Conservation (phyloP, 2,797 vertebrate genomes). For the Hyperoplus immaculatus region DNA sequence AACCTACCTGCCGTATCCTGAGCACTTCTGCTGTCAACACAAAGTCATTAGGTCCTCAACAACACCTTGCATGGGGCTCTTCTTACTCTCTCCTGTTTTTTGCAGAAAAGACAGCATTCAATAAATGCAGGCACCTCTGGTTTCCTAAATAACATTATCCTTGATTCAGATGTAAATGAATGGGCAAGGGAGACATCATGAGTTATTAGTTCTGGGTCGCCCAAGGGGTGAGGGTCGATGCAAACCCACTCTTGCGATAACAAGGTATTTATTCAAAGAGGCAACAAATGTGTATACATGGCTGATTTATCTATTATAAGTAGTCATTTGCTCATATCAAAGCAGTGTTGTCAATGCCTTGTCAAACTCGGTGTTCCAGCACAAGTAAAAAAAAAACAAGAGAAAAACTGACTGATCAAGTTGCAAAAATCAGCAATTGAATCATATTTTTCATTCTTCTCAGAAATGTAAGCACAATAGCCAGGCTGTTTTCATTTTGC, state of each 20-base stretch:
- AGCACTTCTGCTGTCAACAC: conserved; percentile 77
- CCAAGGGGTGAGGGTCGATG: conserved; percentile 50
- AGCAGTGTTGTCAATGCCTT: conserved; percentile 11
- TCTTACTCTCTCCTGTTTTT: conserved; percentile 27
- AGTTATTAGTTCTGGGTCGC: conserved; percentile 47
- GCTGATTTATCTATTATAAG: conserved; percentile 1
- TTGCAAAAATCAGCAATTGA: neutral
- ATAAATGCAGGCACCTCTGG: conserved; percentile 13
- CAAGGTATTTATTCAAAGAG: conserved; percentile 32
- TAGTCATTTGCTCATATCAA: conserved; percentile 6
- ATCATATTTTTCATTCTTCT: conserved; percentile 6
- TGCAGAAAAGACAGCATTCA: conserved; percentile 45
- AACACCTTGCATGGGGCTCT: conserved; percentile 35
- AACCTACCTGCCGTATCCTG: conserved; percentile 65
- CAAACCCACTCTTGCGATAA: conserved; percentile 63
- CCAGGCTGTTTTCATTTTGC: conserved; percentile 38
- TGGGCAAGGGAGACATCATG: conserved; percentile 30
- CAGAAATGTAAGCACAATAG: conserved; percentile 34
- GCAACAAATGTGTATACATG: conserved; percentile 39
- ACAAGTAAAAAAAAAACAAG: neutral
- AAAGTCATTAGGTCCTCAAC: conserved; percentile 73
- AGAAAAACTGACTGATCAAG: conserved; percentile 9
- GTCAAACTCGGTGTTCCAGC: neutral
- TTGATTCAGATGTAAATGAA: conserved; percentile 45
- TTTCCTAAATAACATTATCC: conserved; percentile 36